Evolutionary conservation across 2,113 vertebrate species (phyloP).

Genomic region (Solenodon paradoxus): DNA sequence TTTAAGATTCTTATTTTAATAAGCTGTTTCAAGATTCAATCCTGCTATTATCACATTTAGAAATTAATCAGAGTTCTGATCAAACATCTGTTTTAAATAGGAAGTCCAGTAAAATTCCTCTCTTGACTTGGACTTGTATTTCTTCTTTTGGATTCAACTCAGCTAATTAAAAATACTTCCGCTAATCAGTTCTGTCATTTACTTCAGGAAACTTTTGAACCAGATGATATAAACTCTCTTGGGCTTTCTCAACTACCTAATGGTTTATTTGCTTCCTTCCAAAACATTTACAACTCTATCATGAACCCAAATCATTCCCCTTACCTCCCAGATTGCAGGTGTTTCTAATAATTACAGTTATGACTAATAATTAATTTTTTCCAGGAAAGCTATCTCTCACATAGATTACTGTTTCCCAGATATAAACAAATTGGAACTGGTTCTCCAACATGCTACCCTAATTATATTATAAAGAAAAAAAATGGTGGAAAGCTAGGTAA

Average conservation of each 20-base stretch:
- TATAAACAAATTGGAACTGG: neutral
- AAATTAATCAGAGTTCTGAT: conserved; percentile 54
- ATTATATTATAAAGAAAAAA: conserved; percentile 46
- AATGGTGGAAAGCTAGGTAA: neutral
- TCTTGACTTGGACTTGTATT: conserved; percentile 46
- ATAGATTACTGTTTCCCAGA: conserved; percentile 32
- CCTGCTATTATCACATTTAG: conserved; percentile 46
- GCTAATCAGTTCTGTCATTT: conserved; percentile 62
- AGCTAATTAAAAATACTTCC: conserved; percentile 72
- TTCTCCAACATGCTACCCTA: neutral
- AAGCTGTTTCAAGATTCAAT: conserved; percentile 17
- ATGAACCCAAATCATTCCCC: neutral
- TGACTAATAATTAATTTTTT: conserved; percentile 36
- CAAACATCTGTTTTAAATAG: conserved; percentile 74
- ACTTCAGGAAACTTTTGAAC: conserved; percentile 61
- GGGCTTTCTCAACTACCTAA: conserved; percentile 15
- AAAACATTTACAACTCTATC: conserved; percentile 23
- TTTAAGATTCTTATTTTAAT: neutral
- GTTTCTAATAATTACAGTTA: conserved; percentile 8
- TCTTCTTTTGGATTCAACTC: conserved; percentile 60
- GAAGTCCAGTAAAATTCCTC: conserved; percentile 65
- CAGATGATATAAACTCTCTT: conserved; percentile 56
- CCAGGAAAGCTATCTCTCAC: conserved; percentile 44
- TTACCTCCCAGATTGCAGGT: neutral
- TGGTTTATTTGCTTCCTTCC: conserved; percentile 52